Evolutionary conservation across 2,113 vertebrate genomes (phyloP).

Genomic region (Cyanoderma ruficeps): DNA sequence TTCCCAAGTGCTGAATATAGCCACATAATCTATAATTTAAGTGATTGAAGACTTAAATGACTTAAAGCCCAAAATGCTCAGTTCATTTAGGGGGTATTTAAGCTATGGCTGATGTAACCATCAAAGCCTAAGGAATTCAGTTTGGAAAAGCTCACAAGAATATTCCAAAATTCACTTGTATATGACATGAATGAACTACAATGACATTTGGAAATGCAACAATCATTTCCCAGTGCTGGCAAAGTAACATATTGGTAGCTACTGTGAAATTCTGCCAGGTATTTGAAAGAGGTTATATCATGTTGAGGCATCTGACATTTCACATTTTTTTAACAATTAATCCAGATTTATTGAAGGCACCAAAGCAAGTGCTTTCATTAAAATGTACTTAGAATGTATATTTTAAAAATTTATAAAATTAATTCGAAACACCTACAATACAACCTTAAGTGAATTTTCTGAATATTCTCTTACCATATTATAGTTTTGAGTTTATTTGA

Average conservation of each 20-base stretch:
- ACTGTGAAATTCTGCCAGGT: neutral
- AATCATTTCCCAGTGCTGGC: neutral
- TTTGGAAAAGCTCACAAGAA: neutral
- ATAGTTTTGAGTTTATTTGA: conserved; percentile 18
- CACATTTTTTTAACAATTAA: neutral
- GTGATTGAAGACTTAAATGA: neutral
- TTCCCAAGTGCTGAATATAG: neutral
- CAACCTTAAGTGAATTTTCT: conserved; percentile 2
- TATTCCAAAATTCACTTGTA: neutral
- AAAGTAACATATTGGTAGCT: neutral
- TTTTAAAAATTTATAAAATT: conserved; percentile 5
- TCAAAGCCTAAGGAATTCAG: neutral
- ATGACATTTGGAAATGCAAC: neutral
- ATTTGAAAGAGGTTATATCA: conserved; percentile 25
- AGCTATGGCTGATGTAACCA: neutral
- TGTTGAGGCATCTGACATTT: neutral
- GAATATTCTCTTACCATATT: conserved; percentile 39
- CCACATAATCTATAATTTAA: neutral
- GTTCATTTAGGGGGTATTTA: neutral
- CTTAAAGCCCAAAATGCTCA: neutral
- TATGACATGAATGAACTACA: neutral
- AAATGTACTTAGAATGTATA: neutral
- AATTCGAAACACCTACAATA: neutral
- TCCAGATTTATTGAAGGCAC: conserved; percentile 3
- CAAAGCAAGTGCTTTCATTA: conserved; percentile 20